phyloP scores from a whole-genome alignment of 2,888 invertebrate genomes.

The Lasioglossum figueresi region DNA sequence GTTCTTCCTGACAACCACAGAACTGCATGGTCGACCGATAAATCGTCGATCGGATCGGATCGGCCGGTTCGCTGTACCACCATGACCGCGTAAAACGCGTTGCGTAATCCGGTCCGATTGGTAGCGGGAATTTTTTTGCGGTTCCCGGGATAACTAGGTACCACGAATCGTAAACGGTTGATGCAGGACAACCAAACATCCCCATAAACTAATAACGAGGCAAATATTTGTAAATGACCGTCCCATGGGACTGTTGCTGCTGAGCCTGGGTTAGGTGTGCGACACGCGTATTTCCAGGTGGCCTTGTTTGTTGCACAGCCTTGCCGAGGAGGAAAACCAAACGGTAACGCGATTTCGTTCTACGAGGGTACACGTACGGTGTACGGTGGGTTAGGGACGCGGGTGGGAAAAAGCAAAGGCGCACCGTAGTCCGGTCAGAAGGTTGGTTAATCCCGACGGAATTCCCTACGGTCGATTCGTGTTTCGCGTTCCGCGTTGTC shows the following conservation, averaged over 20 bases:
- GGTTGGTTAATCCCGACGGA: constrained; percentile 52
- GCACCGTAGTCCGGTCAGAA: not conserved
- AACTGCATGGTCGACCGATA: not conserved
- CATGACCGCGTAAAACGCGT: not conserved
- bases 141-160: constrained; percentile 25
- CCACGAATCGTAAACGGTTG: not conserved
- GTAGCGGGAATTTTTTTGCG: not conserved
- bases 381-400: not conserved
- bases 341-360: not conserved
- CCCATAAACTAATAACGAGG: constrained; percentile 77
- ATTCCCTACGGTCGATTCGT: constrained; percentile 40
- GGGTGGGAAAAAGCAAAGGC: constrained; percentile 11
- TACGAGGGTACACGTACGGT: not conserved
- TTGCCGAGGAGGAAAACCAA: not conserved
- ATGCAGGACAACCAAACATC: constrained; percentile 62
- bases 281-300: constrained; percentile 12
- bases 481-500: not conserved
- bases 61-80: not conserved
- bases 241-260: constrained; percentile 11
- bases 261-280: constrained; percentile 2
- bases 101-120: not conserved
- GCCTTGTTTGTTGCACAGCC: not conserved
- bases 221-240: constrained; percentile 74
- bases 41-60: not conserved
- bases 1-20: too few relatives aligned